Conservation (phyloP, 2,888 invertebrate species). For the Heteromurus nitidus region DNA sequence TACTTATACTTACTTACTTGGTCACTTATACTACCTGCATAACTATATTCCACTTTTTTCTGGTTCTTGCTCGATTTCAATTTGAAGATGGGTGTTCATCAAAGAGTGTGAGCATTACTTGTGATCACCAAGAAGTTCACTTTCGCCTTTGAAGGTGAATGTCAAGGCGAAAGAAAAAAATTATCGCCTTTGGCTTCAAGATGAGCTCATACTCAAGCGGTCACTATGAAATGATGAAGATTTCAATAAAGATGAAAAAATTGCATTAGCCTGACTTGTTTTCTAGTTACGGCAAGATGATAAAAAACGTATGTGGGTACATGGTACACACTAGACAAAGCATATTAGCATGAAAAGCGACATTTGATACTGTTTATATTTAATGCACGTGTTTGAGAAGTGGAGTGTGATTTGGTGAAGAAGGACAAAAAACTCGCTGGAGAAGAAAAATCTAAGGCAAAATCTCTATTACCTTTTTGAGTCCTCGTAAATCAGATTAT, state of each 20-base stretch:
- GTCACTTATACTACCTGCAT: neutral
- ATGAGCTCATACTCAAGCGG: neutral
- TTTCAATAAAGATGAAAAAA: neutral
- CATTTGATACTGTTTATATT: neutral
- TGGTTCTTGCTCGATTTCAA: neutral
- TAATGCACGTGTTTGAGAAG: neutral
- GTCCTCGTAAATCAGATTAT: neutral
- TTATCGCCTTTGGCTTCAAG: neutral
- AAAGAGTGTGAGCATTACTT: no score
- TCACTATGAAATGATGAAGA: neutral
- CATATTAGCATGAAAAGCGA: no score
- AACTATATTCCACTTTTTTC: neutral
- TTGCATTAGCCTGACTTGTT: neutral
- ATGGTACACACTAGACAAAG: neutral
- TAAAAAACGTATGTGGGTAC: neutral
- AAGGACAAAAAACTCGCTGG: neutral
- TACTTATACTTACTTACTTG: no score
- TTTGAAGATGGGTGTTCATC: neutral
- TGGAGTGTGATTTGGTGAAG: neutral
- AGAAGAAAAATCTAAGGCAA: neutral
- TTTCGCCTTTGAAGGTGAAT: constrained; percentile 8
- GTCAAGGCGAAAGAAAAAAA: constrained; percentile 6
- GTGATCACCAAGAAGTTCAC: no score
- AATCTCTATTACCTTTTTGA: neutral
- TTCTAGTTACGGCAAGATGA: neutral